Percentiles rank a stretch among this genome's conserved stretches.
These are phyloP conservation scores for Gryllus bimaculatus DNA, from an alignment of 1,140 invertebrate genomes.

Conservation along the genomic window DNA sequence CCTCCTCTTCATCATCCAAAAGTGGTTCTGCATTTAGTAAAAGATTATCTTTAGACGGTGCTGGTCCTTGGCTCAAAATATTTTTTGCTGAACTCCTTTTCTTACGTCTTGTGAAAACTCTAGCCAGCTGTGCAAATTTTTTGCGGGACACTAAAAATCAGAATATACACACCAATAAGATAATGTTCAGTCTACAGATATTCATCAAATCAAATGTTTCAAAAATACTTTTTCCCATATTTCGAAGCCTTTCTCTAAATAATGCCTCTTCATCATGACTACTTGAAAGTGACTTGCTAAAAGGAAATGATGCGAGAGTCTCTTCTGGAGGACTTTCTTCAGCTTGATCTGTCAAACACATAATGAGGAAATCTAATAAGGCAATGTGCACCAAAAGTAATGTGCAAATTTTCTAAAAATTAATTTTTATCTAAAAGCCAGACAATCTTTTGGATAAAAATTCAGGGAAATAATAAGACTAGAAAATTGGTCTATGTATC, in stretches of 20 bases:
- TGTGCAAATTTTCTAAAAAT: too few species aligned
- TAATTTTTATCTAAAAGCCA: too few species aligned
- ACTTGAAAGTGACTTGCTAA: conserved; percentile 30
- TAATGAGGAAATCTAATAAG: neutral
- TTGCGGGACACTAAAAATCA: conserved; percentile 54
- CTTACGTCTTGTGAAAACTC: conserved; percentile 58
- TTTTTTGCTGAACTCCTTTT: conserved; percentile 39
- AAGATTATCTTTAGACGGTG: conserved; percentile 34
- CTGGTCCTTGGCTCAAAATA: conserved; percentile 38
- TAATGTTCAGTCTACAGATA: neutral
- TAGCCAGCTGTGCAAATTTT: conserved; percentile 70
- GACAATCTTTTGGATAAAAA: neutral
- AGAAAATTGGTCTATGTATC: neutral
- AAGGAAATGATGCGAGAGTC: conserved; percentile 32
- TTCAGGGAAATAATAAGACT: neutral
- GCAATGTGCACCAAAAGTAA: neutral
- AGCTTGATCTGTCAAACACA: conserved; percentile 16
- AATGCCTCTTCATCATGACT: conserved; percentile 62
- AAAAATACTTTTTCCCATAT: conserved; percentile 71
- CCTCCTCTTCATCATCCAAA: conserved; percentile 49
- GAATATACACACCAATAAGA: neutral
- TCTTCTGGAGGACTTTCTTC: conserved; percentile 30
- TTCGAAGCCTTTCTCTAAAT: conserved; percentile 70
- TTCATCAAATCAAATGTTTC: neutral
- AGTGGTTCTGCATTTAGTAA: conserved; percentile 39